Percentiles rank a stretch among this genome's conserved stretches.
These are phyloP conservation scores for Dromiciops gliroides DNA, from an alignment of 2,113 vertebrate genomes.

Conservation along the genomic window DNA sequence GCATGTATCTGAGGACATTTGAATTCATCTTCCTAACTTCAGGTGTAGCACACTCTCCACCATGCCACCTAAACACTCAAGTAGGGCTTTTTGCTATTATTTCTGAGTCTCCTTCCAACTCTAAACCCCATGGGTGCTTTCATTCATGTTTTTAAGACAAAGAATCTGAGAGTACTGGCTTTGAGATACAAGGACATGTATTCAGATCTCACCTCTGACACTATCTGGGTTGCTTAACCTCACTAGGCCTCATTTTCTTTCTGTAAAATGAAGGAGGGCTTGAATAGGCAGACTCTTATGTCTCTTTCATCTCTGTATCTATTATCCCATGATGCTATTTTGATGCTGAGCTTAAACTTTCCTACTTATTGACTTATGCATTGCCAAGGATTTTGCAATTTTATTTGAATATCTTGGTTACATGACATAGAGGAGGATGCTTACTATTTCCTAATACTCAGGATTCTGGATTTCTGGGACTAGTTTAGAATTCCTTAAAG, in stretches of 20 bases:
- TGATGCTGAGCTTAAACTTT: background rate
- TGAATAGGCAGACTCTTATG: background rate
- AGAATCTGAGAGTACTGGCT: background rate
- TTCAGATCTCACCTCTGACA: background rate
- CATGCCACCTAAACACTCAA: background rate
- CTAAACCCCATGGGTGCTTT: no score
- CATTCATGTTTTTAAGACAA: no score
- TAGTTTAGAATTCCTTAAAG: background rate
- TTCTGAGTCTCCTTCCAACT: background rate
- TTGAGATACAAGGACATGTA: background rate
- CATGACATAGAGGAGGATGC: background rate
- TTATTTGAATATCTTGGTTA: background rate
- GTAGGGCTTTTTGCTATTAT: no score
- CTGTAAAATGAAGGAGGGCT: no score
- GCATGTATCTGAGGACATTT: background rate
- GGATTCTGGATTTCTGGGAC: background rate
- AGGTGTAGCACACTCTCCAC: no score
- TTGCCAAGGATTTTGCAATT: background rate
- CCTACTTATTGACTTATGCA: background rate
- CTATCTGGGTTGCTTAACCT: background rate
- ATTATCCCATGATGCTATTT: no score
- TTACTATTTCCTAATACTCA: background rate
- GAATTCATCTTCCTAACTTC: background rate
- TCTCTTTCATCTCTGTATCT: background rate
- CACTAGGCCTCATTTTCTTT: background rate